Conservation (phyloP, 2,797 vertebrate species). For the Coregonus suidteri region DNA sequence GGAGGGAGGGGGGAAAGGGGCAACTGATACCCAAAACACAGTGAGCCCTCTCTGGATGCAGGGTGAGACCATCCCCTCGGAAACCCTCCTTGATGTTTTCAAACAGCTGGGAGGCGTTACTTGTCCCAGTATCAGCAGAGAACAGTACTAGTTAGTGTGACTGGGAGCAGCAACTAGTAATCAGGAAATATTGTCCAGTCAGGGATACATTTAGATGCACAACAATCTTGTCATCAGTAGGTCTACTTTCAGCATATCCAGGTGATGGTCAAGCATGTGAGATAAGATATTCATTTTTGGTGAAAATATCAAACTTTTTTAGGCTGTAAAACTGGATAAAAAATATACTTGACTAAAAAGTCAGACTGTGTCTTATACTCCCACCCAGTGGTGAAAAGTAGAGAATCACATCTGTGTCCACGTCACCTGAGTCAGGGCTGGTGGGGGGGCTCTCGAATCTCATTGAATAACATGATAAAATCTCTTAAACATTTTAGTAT, state of each 20-base stretch:
- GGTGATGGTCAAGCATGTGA: neutral
- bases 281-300: neutral
- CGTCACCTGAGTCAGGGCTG: neutral
- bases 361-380: conserved; percentile 50
- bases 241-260: neutral
- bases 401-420: conserved; percentile 16
- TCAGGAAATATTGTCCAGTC: neutral
- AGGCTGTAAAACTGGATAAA: too few relatives aligned
- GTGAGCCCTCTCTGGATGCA: conserved; percentile 44
- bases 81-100: conserved; percentile 65
- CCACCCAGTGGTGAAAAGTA: conserved; percentile 58
- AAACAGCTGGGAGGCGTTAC: conserved; percentile 62
- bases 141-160: too few relatives aligned
- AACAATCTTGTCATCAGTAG: neutral
- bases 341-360: too few relatives aligned
- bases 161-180: too few relatives aligned
- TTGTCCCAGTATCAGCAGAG: too few relatives aligned
- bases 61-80: conserved; percentile 43
- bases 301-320: neutral
- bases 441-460: neutral
- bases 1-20: neutral
- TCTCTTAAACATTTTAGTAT: too few relatives aligned
- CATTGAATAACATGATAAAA: neutral
- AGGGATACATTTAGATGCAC: too few relatives aligned
- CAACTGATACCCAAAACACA: conserved; percentile 47